Evolutionary conservation across 2,888 invertebrate genomes (phyloP).

Genomic region (Diaprepes abbreviatus): DNA sequence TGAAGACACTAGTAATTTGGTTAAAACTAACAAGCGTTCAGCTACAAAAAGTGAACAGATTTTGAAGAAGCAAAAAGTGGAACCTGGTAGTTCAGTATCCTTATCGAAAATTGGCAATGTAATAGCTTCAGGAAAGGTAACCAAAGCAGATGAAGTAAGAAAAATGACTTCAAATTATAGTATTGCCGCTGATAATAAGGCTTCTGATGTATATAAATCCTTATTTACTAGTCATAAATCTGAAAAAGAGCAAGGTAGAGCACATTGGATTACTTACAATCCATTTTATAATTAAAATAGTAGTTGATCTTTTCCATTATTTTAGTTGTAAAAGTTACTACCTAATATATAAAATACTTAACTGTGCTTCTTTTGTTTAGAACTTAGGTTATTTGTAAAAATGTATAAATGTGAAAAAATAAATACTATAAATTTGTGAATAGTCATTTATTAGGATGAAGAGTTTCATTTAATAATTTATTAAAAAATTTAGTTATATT

Average conservation of each 20-base stretch:
- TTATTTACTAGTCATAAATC: constrained; percentile 92
- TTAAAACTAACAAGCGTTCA: constrained; percentile 37
- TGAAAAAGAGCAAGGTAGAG: constrained; percentile 88
- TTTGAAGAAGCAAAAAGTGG: constrained; percentile 51
- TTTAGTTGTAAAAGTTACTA: too few species aligned
- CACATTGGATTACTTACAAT: constrained; percentile 99
- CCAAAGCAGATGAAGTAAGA: constrained; percentile 72
- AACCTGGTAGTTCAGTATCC: constrained; percentile 38
- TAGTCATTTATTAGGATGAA: too few species aligned
- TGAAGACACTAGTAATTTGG: constrained; percentile 51
- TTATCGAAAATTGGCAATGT: constrained; percentile 57
- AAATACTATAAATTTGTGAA: too few species aligned
- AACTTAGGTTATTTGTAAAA: too few species aligned
- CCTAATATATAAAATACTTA: too few species aligned
- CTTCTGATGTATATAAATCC: constrained; percentile 93
- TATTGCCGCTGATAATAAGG: constrained; percentile 91
- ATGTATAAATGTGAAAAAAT: too few species aligned
- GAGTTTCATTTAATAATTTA: too few species aligned
- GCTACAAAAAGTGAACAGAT: constrained; percentile 43
- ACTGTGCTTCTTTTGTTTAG: too few species aligned
- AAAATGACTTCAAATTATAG: constrained; percentile 86
- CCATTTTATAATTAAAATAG: constrained; percentile 84
- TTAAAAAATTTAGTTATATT: too few species aligned
- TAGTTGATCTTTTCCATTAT: too few species aligned
- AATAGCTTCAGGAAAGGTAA: constrained; percentile 58